A percentile compares a stretch with the other conserved stretches of the same genome.
phyloP scores from a whole-genome alignment of 2,888 invertebrate species.

The Heteromurus nitidus region DNA sequence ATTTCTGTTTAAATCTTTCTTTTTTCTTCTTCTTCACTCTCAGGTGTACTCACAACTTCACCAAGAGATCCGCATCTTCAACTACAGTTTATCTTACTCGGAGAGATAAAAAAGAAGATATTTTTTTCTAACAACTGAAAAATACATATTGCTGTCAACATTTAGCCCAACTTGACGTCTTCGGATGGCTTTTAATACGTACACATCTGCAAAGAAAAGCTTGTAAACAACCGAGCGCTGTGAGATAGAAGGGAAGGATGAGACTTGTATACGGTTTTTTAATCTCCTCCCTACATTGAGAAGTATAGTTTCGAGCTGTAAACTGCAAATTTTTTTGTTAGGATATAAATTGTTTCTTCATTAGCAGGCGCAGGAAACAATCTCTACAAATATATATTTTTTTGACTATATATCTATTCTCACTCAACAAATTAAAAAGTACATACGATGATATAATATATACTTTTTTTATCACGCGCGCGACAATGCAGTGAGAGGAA shows the following conservation, averaged over 20 bases:
- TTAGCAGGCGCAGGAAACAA: background rate
- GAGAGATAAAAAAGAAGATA: background rate
- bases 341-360: background rate
- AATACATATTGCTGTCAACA: too few relatives aligned
- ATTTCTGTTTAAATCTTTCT: too few relatives aligned
- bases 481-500: too few relatives aligned
- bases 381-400: background rate
- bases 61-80: background rate
- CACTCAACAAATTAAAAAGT: too few relatives aligned
- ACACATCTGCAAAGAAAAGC: conserved; percentile 17
- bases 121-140: background rate
- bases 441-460: too few relatives aligned
- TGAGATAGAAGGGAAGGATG: conserved; percentile 50
- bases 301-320: background rate
- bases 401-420: too few relatives aligned
- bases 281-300: background rate
- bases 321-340: background rate
- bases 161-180: conserved; percentile 38
- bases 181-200: conserved; percentile 10
- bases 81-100: background rate
- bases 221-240: conserved; percentile 10
- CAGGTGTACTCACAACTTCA: background rate
- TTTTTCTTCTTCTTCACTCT: too few relatives aligned
- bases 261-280: conserved; percentile 50
- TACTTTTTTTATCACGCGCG: too few relatives aligned